Evolutionary conservation across 2,113 vertebrate species (phyloP).

Genomic region (Cheirogaleus medius): DNA sequence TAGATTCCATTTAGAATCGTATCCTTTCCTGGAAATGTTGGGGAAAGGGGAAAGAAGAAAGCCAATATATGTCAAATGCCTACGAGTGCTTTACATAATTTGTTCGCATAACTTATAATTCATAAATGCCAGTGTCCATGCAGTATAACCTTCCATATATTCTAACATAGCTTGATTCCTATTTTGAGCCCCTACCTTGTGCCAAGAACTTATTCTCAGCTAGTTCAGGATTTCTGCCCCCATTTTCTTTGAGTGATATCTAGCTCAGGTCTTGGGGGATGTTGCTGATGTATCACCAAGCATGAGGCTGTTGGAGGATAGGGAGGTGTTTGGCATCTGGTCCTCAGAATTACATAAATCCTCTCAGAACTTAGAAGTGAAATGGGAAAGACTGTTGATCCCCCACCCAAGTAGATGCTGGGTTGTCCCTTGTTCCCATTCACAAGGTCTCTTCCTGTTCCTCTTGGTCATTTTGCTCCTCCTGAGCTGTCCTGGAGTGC

Average conservation of each 20-base stretch:
- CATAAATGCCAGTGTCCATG: not conserved
- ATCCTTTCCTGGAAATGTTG: not conserved
- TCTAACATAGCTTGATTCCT: not conserved
- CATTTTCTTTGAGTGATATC: not conserved
- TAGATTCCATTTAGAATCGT: not conserved
- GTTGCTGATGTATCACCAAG: not conserved
- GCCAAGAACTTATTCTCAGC: not conserved
- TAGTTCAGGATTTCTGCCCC: not conserved
- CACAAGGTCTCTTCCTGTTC: not conserved
- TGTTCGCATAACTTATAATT: not conserved
- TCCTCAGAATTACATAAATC: not conserved
- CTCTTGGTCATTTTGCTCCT: not conserved
- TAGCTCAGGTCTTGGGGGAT: not conserved
- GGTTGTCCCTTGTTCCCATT: too few species aligned
- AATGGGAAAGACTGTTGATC: not conserved
- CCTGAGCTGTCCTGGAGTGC: not conserved
- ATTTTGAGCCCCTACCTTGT: not conserved
- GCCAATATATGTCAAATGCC: not conserved
- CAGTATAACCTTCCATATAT: not conserved
- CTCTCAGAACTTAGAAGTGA: not conserved
- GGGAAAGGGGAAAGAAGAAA: not conserved
- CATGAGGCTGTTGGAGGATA: fast-evolving
- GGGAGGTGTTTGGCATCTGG: too few species aligned
- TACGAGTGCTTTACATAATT: not conserved
- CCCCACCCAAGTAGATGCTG: too few species aligned